Evolutionary conservation across 2,888 invertebrate species (phyloP).

Genomic region (Physocephala rufipes): DNA sequence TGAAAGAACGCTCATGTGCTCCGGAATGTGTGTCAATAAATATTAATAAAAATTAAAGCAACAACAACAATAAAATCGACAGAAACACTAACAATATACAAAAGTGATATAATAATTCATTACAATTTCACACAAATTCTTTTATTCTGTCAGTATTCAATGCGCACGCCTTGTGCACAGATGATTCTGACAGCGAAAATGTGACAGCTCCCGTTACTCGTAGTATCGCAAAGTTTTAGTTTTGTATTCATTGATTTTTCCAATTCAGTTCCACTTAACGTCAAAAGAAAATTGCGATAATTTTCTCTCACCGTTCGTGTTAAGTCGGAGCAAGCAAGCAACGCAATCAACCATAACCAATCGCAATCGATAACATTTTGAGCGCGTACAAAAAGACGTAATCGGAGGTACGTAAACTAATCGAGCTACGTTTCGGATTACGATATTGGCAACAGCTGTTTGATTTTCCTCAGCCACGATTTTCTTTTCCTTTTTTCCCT

Average conservation of each 20-base stretch:
- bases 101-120: background rate
- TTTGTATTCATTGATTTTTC: constrained; percentile 30
- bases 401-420: too few species aligned
- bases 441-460: constrained; percentile 3
- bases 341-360: too few species aligned
- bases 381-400: background rate
- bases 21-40: constrained; percentile 14
- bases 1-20: background rate
- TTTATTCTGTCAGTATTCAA: constrained; percentile 1
- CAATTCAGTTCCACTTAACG: background rate
- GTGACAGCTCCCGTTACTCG: background rate
- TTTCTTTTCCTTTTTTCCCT: background rate
- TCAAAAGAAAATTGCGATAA: background rate
- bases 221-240: too few species aligned
- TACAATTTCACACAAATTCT: background rate
- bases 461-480: too few species aligned
- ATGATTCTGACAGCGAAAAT: background rate
- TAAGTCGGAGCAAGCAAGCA: background rate
- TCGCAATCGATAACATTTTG: background rate
- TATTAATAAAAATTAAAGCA: constrained; percentile 1
- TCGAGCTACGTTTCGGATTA: too few species aligned
- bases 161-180: constrained; percentile 22
- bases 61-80: constrained; percentile 3
- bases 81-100: background rate
- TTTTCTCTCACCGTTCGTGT: background rate